Evolutionary conservation across 2,888 invertebrate species (phyloP), one percentile per base, ranked within the genome.

Genomic region (Cantharis flavilabris): DNA sequence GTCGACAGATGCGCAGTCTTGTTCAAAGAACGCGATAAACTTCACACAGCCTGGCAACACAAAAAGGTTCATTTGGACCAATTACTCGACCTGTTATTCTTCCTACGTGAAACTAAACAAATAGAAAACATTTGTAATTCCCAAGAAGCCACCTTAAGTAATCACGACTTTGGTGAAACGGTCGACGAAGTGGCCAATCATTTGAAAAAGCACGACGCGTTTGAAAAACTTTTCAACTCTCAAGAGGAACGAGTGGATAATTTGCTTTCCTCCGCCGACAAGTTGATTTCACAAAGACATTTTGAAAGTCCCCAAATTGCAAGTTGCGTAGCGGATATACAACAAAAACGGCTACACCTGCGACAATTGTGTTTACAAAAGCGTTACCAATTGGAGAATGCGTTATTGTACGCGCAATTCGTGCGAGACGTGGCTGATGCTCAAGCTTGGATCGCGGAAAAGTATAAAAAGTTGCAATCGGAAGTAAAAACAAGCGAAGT

Each of bases 121-220:
- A 92, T 99, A 78, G 96, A 98, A 86, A 95, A 96, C 80, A 91
- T 96, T 13, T 96, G 97, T 79, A 93, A 94, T 13, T 92, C 96
- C 0, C 98, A 98, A 88, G 97, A 98, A 86, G 95, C 94, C 0
- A 92, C 94, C 0, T 86, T 96, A 0, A 90, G 80, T 74, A 93
- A 92, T 75, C 92, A 92, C 0, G 94, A 95, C 83, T 93, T 94
- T 77, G 93, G 95, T 0, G 92, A 94, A 63, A 94, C 94, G 0
- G 95, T 96, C 0, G 97, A 98, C 85, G 96, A 97, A 86, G 97
- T 98, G 0, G 95, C 96, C 83, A 94, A 94, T 64, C 94, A 96
- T 85, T 92, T 96, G 26, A 97, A 97, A 89, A 97, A 97, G 85
- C 98, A 98, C 83, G 98, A 97, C 83, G 97, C 96, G 3, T 98